A percentile compares a stretch with the other conserved stretches of the same genome.
phyloP scores from a whole-genome alignment of 1,140 invertebrate species.

The Palaemon carinicauda region DNA sequence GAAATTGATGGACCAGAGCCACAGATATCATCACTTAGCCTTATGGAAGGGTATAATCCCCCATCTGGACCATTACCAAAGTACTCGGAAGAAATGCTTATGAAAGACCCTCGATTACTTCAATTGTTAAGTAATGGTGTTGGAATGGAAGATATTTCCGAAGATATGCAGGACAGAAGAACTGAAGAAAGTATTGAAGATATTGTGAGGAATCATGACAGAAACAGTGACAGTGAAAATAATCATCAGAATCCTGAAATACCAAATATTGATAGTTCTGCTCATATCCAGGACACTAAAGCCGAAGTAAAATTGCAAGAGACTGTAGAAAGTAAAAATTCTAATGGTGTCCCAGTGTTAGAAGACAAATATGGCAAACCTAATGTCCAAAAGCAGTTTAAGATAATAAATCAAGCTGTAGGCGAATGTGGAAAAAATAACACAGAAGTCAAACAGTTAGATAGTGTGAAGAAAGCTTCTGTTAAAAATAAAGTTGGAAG shows the following conservation, averaged over 20 bases:
- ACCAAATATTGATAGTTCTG: no score
- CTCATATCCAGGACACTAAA: no score
- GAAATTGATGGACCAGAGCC: neutral
- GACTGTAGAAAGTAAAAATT: no score
- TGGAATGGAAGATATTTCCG: neutral
- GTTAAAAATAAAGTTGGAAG: neutral
- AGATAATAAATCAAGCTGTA: no score
- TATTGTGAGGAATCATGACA: neutral
- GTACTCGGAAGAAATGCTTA: conserved; percentile 3
- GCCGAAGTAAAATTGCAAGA: no score
- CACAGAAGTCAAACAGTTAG: no score
- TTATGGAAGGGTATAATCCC: conserved; percentile 36
- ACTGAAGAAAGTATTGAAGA: neutral
- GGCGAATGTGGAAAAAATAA: no score
- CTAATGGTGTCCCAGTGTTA: no score
- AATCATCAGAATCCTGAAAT: no score
- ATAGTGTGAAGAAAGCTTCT: no score
- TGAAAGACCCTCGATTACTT: neutral
- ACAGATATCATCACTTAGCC: neutral
- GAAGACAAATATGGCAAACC: no score
- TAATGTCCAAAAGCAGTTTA: no score
- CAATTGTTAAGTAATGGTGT: neutral
- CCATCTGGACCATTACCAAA: conserved; percentile 13
- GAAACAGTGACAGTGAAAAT: neutral
- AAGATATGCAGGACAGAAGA: neutral